Percentiles rank a stretch among this genome's conserved stretches.
Conservation (phyloP, 2,113 vertebrate genomes). For the pig (Sus scrofa) region DNA sequence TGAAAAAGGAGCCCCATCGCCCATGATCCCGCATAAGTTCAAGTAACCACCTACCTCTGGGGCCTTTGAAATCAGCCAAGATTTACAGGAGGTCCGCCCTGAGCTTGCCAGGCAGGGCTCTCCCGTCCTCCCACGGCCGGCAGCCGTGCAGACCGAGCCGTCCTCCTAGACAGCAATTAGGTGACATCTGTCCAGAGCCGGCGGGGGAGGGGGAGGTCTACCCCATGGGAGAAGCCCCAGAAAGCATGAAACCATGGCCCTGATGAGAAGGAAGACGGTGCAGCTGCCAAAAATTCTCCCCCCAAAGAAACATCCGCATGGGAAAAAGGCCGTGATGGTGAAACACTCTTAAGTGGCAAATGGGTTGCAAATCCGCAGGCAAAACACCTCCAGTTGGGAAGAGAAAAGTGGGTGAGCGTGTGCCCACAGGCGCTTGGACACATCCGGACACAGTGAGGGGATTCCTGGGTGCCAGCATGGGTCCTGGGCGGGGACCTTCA, state of each 20-base stretch:
- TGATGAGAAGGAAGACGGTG: not conserved
- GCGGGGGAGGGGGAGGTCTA: not conserved
- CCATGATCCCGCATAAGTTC: not conserved
- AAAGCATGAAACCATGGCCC: not conserved
- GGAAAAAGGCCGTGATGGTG: not conserved
- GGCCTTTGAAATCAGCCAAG: not conserved
- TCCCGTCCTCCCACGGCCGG: not conserved
- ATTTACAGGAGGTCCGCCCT: too few relatives aligned
- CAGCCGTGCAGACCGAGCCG: not conserved
- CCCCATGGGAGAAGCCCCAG: not conserved
- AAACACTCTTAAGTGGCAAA: not conserved
- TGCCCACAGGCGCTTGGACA: fast-evolving
- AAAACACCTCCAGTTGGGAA: not conserved
- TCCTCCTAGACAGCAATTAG: too few relatives aligned
- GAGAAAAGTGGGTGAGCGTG: fast-evolving
- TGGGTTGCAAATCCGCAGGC: too few relatives aligned
- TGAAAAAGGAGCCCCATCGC: fast-evolving
- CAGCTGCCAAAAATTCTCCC: not conserved
- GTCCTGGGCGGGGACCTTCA: not conserved
- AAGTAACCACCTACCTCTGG: not conserved
- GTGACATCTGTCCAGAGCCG: not conserved
- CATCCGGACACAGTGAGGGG: not conserved
- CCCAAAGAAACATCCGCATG: not conserved
- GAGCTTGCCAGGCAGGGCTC: not conserved
- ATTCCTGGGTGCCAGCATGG: fast-evolving